Conservation (phyloP, 2,888 invertebrate species). For the Odontocolon sp. region DNA sequence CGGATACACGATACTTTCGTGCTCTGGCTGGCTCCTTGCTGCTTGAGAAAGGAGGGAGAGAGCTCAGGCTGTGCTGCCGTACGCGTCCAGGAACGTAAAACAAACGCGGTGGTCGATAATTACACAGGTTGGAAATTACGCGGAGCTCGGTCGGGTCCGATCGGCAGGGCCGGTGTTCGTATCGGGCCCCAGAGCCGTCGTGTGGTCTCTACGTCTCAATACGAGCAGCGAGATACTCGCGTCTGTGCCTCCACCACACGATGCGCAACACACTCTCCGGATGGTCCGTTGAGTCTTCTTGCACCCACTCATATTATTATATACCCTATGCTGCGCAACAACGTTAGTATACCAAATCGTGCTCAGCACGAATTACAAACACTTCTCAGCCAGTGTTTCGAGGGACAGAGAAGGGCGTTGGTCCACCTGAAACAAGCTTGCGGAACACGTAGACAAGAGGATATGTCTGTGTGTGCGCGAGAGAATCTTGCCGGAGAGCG, state of each 20-base stretch:
- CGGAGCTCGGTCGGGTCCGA: slow-evolving; percentile 36
- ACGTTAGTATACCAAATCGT: slow-evolving; percentile 15
- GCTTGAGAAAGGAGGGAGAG: background rate
- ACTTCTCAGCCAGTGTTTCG: slow-evolving; percentile 40
- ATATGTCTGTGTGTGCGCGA: background rate
- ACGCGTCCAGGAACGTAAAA: slow-evolving; percentile 52
- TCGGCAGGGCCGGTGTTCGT: slow-evolving; percentile 41
- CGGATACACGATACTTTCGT: slow-evolving; percentile 59
- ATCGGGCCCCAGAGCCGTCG: slow-evolving; percentile 63
- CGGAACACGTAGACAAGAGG: slow-evolving; percentile 26
- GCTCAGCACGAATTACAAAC: slow-evolving; percentile 47
- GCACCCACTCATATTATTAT: slow-evolving; percentile 30
- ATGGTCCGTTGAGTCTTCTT: slow-evolving; percentile 7
- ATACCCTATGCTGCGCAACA: slow-evolving; percentile 28
- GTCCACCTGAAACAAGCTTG: slow-evolving; percentile 54
- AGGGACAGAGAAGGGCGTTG: slow-evolving; percentile 20
- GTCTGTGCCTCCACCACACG: slow-evolving; percentile 11
- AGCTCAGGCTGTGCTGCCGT: slow-evolving; percentile 34
- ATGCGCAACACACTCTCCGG: background rate
- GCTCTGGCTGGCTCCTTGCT: slow-evolving; percentile 8
- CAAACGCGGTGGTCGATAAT: slow-evolving; percentile 71
- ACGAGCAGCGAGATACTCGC: slow-evolving; percentile 39
- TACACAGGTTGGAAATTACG: slow-evolving; percentile 75
- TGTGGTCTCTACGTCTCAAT: slow-evolving; percentile 78
- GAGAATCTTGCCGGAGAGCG: slow-evolving; percentile 6